phyloP scores from a whole-genome alignment of 2,888 invertebrate species.

The Seladonia tumulorum region DNA sequence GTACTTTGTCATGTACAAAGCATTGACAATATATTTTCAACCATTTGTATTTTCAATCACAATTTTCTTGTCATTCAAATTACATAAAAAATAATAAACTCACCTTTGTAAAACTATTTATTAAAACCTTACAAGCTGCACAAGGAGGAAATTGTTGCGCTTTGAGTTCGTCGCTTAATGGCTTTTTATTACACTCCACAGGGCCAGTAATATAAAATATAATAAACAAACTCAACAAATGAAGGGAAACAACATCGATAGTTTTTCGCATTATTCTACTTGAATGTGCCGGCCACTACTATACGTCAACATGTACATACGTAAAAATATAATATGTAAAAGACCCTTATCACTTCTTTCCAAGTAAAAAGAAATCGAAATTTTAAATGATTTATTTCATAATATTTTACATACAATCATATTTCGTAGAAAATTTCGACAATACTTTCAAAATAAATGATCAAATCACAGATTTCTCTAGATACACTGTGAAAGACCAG shows the following conservation, averaged over 20 bases:
- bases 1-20: neutral
- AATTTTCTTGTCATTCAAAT: neutral
- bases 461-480: neutral
- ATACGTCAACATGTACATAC: slow-evolving; percentile 17
- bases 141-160: slow-evolving; percentile 89
- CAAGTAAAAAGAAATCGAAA: neutral
- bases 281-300: slow-evolving; percentile 37
- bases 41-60: neutral
- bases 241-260: slow-evolving; percentile 35
- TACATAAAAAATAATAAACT: slow-evolving; percentile 51
- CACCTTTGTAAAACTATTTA: slow-evolving; percentile 90
- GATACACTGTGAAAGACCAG: slow-evolving; percentile 35
- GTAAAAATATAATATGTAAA: slow-evolving; percentile 17
- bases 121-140: slow-evolving; percentile 90
- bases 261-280: slow-evolving; percentile 65
- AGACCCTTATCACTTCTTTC: neutral
- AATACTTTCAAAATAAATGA: slow-evolving; percentile 10
- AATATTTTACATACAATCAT: slow-evolving; percentile 1
- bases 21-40: neutral
- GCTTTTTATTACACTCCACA: slow-evolving; percentile 55
- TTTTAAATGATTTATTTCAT: slow-evolving; percentile 9
- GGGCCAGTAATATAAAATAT: slow-evolving; percentile 48
- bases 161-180: slow-evolving; percentile 74
- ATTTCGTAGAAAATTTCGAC: slow-evolving; percentile 2
- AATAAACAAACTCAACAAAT: slow-evolving; percentile 56